These are phyloP conservation scores for Agriopis leucophaearia DNA, from an alignment of 2,888 invertebrate genomes.

Conservation along the genomic window DNA sequence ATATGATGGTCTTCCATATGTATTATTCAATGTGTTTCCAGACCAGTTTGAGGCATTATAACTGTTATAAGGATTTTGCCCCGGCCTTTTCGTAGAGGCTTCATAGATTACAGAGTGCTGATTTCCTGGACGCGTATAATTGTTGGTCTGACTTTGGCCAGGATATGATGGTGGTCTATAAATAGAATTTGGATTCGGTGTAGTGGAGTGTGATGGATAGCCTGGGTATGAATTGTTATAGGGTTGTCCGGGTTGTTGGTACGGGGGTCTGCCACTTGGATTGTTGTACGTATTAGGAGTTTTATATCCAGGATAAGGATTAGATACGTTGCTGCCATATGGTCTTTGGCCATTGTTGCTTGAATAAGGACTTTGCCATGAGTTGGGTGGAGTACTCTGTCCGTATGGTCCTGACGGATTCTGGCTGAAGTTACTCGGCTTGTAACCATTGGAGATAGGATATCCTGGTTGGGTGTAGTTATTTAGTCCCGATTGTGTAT, in stretches of 20 bases:
- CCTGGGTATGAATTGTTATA: slow-evolving; percentile 35
- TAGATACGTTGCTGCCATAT: slow-evolving; percentile 11
- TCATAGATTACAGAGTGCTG: slow-evolving; percentile 33
- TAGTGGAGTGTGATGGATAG: slow-evolving; percentile 23
- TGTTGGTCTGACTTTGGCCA: slow-evolving; percentile 14
- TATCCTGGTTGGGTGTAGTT: slow-evolving; percentile 33
- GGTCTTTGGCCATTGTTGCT: slow-evolving; percentile 17
- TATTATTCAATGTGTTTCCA: slow-evolving; percentile 31
- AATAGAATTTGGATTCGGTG: slow-evolving; percentile 20
- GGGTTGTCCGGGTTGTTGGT: slow-evolving; percentile 27
- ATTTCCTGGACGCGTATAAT: slow-evolving; percentile 33
- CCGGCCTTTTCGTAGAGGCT: slow-evolving; percentile 28
- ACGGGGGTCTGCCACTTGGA: slow-evolving; percentile 32
- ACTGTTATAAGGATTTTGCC: slow-evolving; percentile 27
- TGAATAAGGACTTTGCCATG: slow-evolving; percentile 17
- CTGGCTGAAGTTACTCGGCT: slow-evolving; percentile 12
- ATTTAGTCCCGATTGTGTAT: slow-evolving; percentile 18
- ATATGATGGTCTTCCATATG: slow-evolving; percentile 37
- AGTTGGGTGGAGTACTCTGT: slow-evolving; percentile 16
- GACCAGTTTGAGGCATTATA: slow-evolving; percentile 31
- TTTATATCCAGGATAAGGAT: slow-evolving; percentile 29
- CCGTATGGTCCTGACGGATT: slow-evolving; percentile 17
- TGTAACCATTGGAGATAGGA: slow-evolving; percentile 24
- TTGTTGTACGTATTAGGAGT: slow-evolving; percentile 32
- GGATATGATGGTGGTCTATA: slow-evolving; percentile 42